Percentiles rank a stretch among this genome's conserved stretches.
Conservation (phyloP, 2,888 invertebrate genomes). For the Anthrax anthrax region DNA sequence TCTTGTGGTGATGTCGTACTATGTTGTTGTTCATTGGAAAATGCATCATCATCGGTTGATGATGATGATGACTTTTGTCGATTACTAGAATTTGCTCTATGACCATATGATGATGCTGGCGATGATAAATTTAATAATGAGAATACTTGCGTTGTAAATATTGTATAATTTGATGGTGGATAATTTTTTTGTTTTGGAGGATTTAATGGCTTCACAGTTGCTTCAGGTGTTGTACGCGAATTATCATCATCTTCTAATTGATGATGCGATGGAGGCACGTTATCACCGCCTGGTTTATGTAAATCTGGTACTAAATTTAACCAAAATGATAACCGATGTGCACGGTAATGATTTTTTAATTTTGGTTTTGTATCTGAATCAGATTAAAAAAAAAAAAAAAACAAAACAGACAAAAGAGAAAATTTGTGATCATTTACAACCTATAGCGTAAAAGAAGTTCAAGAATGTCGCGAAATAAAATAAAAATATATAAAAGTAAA, state of each 20-base stretch:
- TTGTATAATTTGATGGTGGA: conserved; percentile 23
- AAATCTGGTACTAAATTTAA: conserved; percentile 84
- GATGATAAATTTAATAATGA: conserved; percentile 32
- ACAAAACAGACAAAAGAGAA: neutral
- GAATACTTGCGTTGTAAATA: conserved; percentile 34
- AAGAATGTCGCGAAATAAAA: neutral
- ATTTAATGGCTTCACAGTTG: conserved; percentile 37
- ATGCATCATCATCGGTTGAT: conserved; percentile 18
- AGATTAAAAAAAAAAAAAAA: conserved; percentile 10
- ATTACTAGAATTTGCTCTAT: conserved; percentile 21
- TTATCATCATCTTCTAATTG: conserved; percentile 62
- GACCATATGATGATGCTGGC: conserved; percentile 29
- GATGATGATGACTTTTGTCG: conserved; percentile 22
- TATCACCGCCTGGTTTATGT: conserved; percentile 74
- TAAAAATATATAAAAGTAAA: neutral
- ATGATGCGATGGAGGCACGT: conserved; percentile 73
- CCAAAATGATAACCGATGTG: conserved; percentile 89
- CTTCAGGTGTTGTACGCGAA: conserved; percentile 22
- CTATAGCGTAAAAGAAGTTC: neutral
- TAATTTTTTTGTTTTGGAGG: conserved; percentile 23
- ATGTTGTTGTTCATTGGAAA: conserved; percentile 10
- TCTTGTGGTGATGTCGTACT: conserved; percentile 49
- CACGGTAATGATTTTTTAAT: conserved; percentile 84
- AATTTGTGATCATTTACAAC: too few species aligned
- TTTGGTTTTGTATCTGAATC: conserved; percentile 73